Conservation (phyloP, 2,888 invertebrate species). For the Callinectes sapidus region DNA sequence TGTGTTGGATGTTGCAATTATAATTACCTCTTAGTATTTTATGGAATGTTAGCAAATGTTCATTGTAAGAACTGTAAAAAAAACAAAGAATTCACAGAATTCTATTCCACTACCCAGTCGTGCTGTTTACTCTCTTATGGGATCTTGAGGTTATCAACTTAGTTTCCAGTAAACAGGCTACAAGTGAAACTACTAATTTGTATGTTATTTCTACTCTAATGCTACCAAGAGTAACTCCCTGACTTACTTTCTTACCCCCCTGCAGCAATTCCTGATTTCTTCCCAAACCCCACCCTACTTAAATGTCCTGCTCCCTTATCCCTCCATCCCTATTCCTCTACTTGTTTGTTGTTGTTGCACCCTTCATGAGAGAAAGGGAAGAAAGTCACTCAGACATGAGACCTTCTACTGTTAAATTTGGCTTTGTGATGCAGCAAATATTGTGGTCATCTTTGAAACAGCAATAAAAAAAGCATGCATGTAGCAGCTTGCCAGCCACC, state of each 20-base stretch:
- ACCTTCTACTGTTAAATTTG: not conserved
- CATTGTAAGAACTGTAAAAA: too few species aligned
- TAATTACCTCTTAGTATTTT: too few species aligned
- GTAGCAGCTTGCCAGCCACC: slow-evolving; percentile 5
- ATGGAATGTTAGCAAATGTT: too few species aligned
- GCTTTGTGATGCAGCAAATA: not conserved
- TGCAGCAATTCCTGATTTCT: not conserved
- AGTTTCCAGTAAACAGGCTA: not conserved
- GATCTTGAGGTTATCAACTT: not conserved
- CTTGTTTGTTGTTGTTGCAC: not conserved
- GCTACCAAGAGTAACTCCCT: not conserved
- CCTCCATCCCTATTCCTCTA: not conserved
- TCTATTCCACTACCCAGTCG: too few species aligned
- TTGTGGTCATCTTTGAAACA: not conserved
- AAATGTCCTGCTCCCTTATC: not conserved
- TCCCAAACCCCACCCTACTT: not conserved
- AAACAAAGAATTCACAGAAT: too few species aligned
- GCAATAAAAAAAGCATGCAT: not conserved
- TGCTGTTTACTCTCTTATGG: too few species aligned
- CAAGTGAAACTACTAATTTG: not conserved
- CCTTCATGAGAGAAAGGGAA: not conserved
- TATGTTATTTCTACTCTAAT: not conserved
- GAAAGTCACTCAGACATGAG: not conserved
- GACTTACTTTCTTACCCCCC: not conserved
- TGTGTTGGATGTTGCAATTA: too few species aligned